phyloP scores from a whole-genome alignment of 2,888 invertebrate genomes.

The Drosophila monieri region DNA sequence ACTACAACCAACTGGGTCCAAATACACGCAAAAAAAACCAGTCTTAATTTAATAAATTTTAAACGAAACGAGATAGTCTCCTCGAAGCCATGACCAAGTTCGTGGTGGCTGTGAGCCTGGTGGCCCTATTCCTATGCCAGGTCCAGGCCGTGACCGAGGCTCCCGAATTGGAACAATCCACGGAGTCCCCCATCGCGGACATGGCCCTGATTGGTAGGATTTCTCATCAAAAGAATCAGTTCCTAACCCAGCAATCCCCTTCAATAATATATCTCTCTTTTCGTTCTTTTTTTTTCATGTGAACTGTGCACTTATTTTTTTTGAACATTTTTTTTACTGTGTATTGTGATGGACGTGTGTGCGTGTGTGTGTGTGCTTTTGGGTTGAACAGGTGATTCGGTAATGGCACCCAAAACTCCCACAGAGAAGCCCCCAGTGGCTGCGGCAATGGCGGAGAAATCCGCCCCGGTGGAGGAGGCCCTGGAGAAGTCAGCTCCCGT shows the following conservation, averaged over 20 bases:
- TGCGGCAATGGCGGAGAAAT: conserved; percentile 39
- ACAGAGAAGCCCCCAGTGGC: conserved; percentile 28
- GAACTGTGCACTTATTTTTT: conserved; percentile 29
- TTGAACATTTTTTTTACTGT: conserved; percentile 25
- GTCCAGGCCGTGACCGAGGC: conserved; percentile 40
- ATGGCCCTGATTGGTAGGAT: conserved; percentile 78
- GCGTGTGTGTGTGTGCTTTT: background rate
- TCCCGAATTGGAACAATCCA: conserved; percentile 64
- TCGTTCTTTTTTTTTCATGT: conserved; percentile 67
- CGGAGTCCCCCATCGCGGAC: conserved; percentile 77
- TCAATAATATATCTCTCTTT: conserved; percentile 26
- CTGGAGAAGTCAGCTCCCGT: conserved; percentile 16
- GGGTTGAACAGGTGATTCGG: background rate
- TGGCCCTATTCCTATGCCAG: conserved; percentile 47
- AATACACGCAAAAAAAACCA: background rate
- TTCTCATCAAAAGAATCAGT: background rate
- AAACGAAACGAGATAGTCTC: background rate
- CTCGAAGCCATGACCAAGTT: conserved; percentile 52
- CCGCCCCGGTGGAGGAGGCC: conserved; percentile 41
- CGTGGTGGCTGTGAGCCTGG: conserved; percentile 38
- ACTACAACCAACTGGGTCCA: background rate
- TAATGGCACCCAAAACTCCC: conserved; percentile 19
- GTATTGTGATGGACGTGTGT: conserved; percentile 2
- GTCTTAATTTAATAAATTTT: background rate
- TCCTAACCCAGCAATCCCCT: background rate